Evolutionary conservation across 2,113 vertebrate genomes (phyloP).

Genomic region (Bucco capensis): DNA sequence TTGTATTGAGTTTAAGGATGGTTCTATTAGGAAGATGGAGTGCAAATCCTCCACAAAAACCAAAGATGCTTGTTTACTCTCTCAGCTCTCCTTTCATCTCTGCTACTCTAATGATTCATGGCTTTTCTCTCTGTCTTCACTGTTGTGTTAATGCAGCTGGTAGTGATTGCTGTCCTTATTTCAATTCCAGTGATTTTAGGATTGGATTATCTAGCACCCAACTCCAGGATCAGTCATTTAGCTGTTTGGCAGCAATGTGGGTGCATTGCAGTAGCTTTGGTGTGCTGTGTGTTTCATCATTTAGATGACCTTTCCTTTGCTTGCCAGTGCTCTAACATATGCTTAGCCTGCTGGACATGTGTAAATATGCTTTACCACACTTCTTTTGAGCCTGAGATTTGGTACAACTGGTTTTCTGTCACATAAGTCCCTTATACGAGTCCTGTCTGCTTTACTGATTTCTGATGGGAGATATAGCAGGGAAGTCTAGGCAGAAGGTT

Average conservation of each 20-base stretch:
- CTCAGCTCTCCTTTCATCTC: background rate
- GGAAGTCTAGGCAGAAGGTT: background rate
- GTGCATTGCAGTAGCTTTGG: background rate
- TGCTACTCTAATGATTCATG: background rate
- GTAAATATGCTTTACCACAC: background rate
- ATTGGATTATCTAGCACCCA: background rate
- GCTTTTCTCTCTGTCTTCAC: background rate
- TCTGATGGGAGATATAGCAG: background rate
- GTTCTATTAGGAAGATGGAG: background rate
- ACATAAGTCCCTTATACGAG: background rate
- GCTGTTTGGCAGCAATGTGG: background rate
- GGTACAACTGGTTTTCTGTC: background rate
- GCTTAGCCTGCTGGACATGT: background rate
- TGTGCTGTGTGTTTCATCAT: background rate
- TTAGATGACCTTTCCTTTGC: background rate
- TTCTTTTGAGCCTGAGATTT: background rate
- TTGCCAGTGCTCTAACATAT: background rate
- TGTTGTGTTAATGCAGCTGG: background rate
- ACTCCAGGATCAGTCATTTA: background rate
- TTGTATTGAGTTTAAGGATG: background rate
- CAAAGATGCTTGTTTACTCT: background rate
- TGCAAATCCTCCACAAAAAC: background rate
- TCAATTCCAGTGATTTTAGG: background rate
- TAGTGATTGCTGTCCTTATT: background rate
- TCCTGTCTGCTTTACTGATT: background rate